Conservation (phyloP, 2,888 invertebrate genomes). For the Stegophylla sp. region DNA sequence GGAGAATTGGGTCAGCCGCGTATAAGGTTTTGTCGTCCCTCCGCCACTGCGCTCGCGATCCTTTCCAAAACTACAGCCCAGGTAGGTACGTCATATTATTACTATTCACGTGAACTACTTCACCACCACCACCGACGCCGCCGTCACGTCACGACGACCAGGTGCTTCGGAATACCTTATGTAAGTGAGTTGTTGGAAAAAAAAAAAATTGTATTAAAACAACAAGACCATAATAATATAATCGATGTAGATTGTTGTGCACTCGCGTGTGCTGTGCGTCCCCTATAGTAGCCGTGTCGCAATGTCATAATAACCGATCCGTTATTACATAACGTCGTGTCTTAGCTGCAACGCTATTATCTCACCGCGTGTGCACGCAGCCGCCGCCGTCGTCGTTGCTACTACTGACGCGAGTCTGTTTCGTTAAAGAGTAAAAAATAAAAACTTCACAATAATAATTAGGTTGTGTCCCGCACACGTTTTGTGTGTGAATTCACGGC, state of each 20-base stretch:
- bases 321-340: conserved; percentile 29
- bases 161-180: conserved; percentile 21
- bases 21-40: conserved; percentile 31
- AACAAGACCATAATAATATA: conserved; percentile 38
- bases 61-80: conserved; percentile 2
- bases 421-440: background rate
- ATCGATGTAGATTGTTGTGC: conserved; percentile 12
- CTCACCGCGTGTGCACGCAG: background rate
- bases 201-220: conserved; percentile 30
- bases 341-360: background rate
- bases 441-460: background rate
- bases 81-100: conserved; percentile 9
- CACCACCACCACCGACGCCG: too few relatives aligned
- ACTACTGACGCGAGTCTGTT: background rate
- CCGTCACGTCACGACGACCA: background rate
- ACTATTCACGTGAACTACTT: conserved; percentile 39
- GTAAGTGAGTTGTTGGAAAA: conserved; percentile 18
- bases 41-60: background rate
- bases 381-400: too few relatives aligned
- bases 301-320: conserved; percentile 36
- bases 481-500: background rate
- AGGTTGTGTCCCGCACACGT: conserved; percentile 9
- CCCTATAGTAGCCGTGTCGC: conserved; percentile 28
- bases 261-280: conserved; percentile 15
- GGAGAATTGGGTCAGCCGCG: conserved; percentile 37